A percentile compares a stretch with the other conserved stretches of the same genome.
phyloP scores from a whole-genome alignment of 2,888 invertebrate species.

The Agrochola lychnidis region DNA sequence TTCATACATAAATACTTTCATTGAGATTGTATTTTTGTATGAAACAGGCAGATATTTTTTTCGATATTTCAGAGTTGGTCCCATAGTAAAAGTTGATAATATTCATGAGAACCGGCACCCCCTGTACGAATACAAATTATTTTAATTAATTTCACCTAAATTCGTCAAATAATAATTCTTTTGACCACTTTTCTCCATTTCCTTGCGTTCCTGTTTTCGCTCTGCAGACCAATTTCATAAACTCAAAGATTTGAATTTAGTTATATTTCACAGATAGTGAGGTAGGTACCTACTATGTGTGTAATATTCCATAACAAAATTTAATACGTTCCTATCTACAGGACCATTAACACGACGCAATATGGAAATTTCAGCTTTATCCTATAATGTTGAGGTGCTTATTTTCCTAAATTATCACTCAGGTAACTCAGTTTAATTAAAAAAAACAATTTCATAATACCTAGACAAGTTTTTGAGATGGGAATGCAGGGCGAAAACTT shows the following conservation, averaged over 20 bases:
- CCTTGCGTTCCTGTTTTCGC: background rate
- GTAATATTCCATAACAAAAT: background rate
- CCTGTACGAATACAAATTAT: too few relatives aligned
- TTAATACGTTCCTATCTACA: background rate
- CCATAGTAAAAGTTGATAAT: too few relatives aligned
- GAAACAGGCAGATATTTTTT: background rate
- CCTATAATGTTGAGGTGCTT: background rate
- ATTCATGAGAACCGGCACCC: too few relatives aligned
- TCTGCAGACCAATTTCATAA: background rate
- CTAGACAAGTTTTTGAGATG: background rate
- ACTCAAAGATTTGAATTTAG: background rate
- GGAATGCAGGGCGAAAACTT: background rate
- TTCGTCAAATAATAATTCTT: too few relatives aligned
- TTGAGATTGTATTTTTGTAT: background rate
- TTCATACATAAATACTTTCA: background rate
- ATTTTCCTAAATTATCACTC: too few relatives aligned
- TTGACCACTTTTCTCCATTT: background rate
- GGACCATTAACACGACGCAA: too few relatives aligned
- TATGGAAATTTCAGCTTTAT: background rate
- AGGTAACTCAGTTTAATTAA: too few relatives aligned
- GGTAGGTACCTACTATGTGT: background rate
- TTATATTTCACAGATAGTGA: background rate
- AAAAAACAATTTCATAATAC: too few relatives aligned
- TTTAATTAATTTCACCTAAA: too few relatives aligned
- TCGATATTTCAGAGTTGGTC: background rate